Percentiles rank a stretch among this genome's conserved stretches.
These are phyloP conservation scores for Tragopan temminckii DNA, from an alignment of 2,797 vertebrate genomes.

Conservation along the genomic window DNA sequence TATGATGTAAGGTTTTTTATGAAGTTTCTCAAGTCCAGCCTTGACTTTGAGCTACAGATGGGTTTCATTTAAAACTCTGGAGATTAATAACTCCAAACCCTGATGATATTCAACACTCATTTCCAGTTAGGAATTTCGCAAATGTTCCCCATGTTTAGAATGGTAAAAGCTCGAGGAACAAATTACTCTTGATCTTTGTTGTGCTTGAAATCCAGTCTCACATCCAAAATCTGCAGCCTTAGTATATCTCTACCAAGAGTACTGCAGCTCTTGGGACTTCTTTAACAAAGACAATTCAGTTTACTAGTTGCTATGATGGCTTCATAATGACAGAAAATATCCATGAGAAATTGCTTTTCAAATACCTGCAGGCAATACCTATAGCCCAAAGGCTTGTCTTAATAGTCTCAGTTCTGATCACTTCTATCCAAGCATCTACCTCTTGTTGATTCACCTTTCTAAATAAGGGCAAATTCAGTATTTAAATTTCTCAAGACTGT, in stretches of 20 bases:
- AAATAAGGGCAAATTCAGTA: background rate
- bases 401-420: background rate
- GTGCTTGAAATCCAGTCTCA: background rate
- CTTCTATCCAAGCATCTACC: background rate
- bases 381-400: background rate
- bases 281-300: conserved; percentile 46
- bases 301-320: background rate
- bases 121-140: conserved; percentile 43
- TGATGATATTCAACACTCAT: conserved; percentile 45
- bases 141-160: background rate
- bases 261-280: background rate
- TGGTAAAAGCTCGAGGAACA: background rate
- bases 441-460: background rate
- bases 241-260: background rate
- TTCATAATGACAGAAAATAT: conserved; percentile 5
- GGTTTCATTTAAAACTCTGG: background rate
- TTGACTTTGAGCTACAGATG: background rate
- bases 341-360: background rate
- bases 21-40: background rate
- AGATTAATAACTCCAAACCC: background rate
- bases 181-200: background rate
- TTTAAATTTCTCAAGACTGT: background rate
- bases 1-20: background rate
- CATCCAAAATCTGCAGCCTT: conserved; percentile 3
- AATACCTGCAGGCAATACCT: background rate